These are phyloP conservation scores for Cyaniris semiargus DNA, from an alignment of 2,888 invertebrate species.

Conservation along the genomic window DNA sequence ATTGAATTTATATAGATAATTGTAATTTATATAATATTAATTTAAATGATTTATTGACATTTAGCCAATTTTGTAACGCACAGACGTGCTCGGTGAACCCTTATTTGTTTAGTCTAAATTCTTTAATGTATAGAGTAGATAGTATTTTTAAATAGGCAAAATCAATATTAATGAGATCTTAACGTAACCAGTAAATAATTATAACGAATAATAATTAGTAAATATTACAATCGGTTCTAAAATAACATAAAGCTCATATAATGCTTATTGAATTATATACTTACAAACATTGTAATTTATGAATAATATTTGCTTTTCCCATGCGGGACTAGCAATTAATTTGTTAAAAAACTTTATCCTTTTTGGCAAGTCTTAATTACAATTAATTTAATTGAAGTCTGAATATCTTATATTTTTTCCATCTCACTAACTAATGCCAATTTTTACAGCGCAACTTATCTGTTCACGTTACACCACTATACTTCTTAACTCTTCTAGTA, in stretches of 20 bases:
- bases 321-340: not conserved
- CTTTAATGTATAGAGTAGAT: not conserved
- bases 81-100: not conserved
- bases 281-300: not conserved
- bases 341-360: not conserved
- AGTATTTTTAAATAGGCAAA: constrained; percentile 15
- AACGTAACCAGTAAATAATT: not conserved
- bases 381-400: not conserved
- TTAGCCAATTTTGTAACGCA: constrained; percentile 23
- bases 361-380: not conserved
- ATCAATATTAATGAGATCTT: not conserved
- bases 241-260: not conserved
- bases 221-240: not conserved
- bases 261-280: not conserved
- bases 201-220: not conserved
- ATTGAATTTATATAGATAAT: constrained; percentile 3
- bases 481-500: not conserved
- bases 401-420: constrained; percentile 1
- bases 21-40: constrained; percentile 1
- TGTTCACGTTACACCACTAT: not conserved
- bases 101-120: not conserved
- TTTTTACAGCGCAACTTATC: not conserved
- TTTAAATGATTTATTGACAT: not conserved
- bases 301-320: not conserved
- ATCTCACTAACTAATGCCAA: not conserved